Base-by-base conservation (phyloP, 2,113 vertebrate genomes). In the Salvelinus fontinalis region DNA sequence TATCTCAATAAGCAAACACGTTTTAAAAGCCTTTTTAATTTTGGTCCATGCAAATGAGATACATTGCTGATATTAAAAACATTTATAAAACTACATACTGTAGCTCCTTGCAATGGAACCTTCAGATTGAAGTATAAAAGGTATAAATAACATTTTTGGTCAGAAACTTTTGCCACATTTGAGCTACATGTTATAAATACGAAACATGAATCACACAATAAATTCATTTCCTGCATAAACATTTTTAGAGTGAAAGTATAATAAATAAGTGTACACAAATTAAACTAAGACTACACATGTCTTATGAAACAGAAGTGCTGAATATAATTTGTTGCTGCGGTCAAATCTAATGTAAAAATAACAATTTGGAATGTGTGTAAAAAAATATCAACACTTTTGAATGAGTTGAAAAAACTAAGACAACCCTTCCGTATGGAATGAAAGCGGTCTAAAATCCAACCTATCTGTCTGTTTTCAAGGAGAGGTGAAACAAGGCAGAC, bases 61-160 rank as follows among this genome's bases (percentile, higher is more conserved):
- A 18, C 51, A 54, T 18, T 16, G 16, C 13, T 51, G 49, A 51
- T 51, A 16, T 51, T 14, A 51, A 9, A 51, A 51, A 16, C 14
- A 51, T 51, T 1, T 60, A 60, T 22, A 60, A 60, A 60, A 60
- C 59, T n/a, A 20, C 59, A 60, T 22, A 22, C 12, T 4, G 4
- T 22, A 60, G 59, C 59, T 60, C 59, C 59, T 60, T 60, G 20
- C 59, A 60, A 20, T 31, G 66, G 78, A 62, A 67, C 71, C 14
- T 59, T 68, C 14, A 85, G 77, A 48, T 27, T 69, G 73, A 75
- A 67, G 69, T 64, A 22, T 75, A 60, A 57, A 75, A 73, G 44
- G 82, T 83, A 90, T 90, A 91, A 88, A 91, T 83, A 88, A 67
- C 88, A 71, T 72, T 84, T 84, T 78, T 77, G 65, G 81, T 84